Conservation (phyloP, 2,797 vertebrate species). For the Remorina albescens region DNA sequence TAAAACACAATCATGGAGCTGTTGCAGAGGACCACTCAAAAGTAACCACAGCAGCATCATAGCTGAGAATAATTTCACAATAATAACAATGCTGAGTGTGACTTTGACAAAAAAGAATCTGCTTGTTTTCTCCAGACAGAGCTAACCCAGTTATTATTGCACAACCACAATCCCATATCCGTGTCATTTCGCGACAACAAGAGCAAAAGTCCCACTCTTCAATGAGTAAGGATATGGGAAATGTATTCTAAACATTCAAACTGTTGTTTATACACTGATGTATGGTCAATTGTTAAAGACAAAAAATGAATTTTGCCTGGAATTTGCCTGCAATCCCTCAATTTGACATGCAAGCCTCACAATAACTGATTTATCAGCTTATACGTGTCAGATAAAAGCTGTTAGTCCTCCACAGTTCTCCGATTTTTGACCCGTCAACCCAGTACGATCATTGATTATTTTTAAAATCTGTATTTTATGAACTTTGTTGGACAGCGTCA, state of each 20-base stretch:
- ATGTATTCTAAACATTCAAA: background rate
- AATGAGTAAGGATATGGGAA: background rate
- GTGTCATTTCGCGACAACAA: background rate
- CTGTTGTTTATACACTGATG: background rate
- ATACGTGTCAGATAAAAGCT: no score
- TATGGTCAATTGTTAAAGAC: background rate
- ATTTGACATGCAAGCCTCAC: background rate
- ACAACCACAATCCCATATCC: background rate
- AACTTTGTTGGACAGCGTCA: background rate
- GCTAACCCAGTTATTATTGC: background rate
- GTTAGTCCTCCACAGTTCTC: no score
- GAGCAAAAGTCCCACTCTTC: background rate
- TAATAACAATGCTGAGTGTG: background rate
- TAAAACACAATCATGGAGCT: background rate
- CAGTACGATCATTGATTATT: no score
- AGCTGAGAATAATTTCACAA: background rate
- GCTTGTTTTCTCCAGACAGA: background rate
- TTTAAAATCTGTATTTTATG: background rate
- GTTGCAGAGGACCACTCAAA: background rate
- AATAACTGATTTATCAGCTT: no score
- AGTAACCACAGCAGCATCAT: background rate
- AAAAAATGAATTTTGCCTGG: no score
- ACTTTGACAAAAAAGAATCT: no score
- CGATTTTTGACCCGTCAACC: no score
- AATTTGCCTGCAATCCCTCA: background rate